A percentile compares a stretch with the other conserved stretches of the same genome.
These are phyloP conservation scores for Petaurus breviceps DNA, from an alignment of 2,113 vertebrate species.

Conservation along the genomic window DNA sequence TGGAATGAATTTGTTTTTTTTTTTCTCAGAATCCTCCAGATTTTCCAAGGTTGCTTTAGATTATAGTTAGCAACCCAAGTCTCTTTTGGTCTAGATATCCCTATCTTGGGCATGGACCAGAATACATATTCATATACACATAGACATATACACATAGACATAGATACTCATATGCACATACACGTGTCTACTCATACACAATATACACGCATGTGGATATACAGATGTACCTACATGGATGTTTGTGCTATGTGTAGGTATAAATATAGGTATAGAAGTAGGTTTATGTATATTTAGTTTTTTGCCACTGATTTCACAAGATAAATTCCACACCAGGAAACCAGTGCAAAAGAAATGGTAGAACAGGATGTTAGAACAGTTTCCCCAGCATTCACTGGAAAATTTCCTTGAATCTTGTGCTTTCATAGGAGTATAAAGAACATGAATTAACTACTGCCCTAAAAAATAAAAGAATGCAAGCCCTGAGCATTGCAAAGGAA, in stretches of 20 bases:
- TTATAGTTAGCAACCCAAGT: neutral
- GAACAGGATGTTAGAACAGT: neutral
- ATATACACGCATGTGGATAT: too few species aligned
- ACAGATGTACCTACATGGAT: too few species aligned
- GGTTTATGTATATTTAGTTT: neutral
- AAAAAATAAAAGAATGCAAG: neutral
- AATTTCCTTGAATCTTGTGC: conserved; percentile 5
- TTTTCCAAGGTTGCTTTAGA: neutral
- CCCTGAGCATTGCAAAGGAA: conserved; percentile 25
- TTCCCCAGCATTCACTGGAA: neutral
- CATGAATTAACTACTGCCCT: neutral
- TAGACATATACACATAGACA: neutral
- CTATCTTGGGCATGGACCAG: neutral
- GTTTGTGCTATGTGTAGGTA: too few species aligned
- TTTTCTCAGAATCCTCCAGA: neutral
- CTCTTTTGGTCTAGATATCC: neutral
- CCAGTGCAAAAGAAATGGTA: neutral
- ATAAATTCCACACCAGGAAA: conserved; percentile 18
- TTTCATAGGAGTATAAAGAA: conserved; percentile 18
- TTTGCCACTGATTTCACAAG: neutral
- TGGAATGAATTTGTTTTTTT: neutral
- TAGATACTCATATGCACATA: neutral
- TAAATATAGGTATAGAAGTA: neutral
- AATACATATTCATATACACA: neutral
- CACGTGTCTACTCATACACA: too few species aligned